Base-by-base conservation (phyloP, 2,113 vertebrate genomes). In the Azemiops feae region DNA sequence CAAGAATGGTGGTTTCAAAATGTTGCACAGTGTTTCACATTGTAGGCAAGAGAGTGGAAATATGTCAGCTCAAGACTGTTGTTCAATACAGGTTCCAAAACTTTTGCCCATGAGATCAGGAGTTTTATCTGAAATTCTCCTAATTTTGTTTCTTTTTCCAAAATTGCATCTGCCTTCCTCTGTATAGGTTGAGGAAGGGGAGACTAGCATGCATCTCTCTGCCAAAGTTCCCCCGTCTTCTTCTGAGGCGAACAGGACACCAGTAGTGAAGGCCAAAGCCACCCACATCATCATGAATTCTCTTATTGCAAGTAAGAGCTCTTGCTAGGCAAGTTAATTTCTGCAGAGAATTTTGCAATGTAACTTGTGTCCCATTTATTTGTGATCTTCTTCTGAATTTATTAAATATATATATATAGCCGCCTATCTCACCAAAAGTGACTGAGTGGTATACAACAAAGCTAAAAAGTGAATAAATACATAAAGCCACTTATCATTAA, bases 181-280 rank as follows among this genome's bases (percentile, higher is more conserved):
- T 92, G 91, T 95, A 91, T 96, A 99, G 99, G 96, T 98, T 81
- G 97, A 97, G 89, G 98, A 98, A 55, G 96, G 96, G 92, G 98
- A 98, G 90, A 95, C 93, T 39, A 90, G n/a, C 88, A 50, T 95
- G 94, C 91, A 88, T 88, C 93, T 91, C 10, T 94, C 96, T 0
- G 18, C 96, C 87, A 34, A 96, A n/a, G 96, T 97, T 89, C 96
- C 96, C 55, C 89, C 96, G 34, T 93, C 96, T 0, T 91, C 97
- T 92, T 95, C 92, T 20, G 94, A 97, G 64, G 52, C 95, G 93
- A 96, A 96, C 92, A 98, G 97, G 96, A 97, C 96, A 58, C 98
- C 98, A 0, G 98, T 99, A 95, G 98, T 99, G 96, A 99, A 99
- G 97, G 97, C 99, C 90, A 99, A 99, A 97, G 99, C 99, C 92